A percentile compares a stretch with the other conserved stretches of the same genome.
These are phyloP conservation scores for Andrena dorsata DNA, from an alignment of 2,888 invertebrate species.

Conservation along the genomic window DNA sequence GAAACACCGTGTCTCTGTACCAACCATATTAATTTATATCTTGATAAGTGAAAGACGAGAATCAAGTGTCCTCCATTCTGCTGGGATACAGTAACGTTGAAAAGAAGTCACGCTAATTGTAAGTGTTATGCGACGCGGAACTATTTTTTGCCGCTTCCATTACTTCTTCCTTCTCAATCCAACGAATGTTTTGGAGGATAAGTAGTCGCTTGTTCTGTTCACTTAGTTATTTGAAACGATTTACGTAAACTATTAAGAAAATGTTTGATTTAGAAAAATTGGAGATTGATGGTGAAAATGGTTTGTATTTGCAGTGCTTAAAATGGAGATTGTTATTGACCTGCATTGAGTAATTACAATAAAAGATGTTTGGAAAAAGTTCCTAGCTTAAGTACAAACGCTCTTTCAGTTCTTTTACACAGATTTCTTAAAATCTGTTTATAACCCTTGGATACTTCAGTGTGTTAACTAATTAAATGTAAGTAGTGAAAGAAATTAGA, in stretches of 20 bases:
- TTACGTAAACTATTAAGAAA: too few species aligned
- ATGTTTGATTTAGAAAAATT: too few species aligned
- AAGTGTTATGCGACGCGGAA: neutral
- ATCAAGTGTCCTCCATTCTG: neutral
- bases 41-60: slow-evolving; percentile 15
- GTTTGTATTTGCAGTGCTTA: too few species aligned
- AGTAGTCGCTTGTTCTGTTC: too few species aligned
- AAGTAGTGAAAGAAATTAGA: too few species aligned
- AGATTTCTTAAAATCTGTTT: neutral
- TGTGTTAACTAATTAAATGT: too few species aligned
- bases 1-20: slow-evolving; percentile 42
- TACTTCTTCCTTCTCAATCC: too few species aligned
- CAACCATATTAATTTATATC: slow-evolving; percentile 6
- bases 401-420: neutral
- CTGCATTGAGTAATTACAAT: neutral
- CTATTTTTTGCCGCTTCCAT: too few species aligned
- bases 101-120: neutral
- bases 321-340: too few species aligned
- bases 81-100: neutral
- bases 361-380: neutral
- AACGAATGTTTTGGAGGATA: too few species aligned
- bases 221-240: too few species aligned
- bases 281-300: too few species aligned
- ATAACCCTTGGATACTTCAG: neutral
- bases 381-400: neutral